Percentiles rank a stretch among this genome's conserved stretches.
Conservation (phyloP, 2,888 invertebrate species). For the Drosophila multiciliata region DNA sequence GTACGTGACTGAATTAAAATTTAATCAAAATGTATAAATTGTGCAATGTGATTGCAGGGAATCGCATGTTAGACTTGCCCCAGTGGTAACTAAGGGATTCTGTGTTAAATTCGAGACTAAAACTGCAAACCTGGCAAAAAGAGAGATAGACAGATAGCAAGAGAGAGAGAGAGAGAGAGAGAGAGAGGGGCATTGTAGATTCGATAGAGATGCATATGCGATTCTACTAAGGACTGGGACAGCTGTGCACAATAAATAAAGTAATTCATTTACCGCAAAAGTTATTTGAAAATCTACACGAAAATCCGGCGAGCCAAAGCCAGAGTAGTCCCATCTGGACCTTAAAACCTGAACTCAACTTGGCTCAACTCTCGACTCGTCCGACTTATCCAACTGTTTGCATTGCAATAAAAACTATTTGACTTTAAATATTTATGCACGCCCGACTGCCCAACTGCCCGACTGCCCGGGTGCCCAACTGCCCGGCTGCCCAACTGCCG, state of each 20-base stretch:
- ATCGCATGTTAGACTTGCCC: background rate
- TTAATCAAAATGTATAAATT: conserved; percentile 82
- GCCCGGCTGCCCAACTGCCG: background rate
- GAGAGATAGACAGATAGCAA: background rate
- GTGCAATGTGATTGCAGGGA: conserved; percentile 34
- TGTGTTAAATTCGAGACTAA: background rate
- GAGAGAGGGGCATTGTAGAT: background rate
- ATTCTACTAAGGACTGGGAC: conserved; percentile 36
- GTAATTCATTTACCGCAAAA: conserved; percentile 78
- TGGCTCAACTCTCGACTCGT: conserved; percentile 25
- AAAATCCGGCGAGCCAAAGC: conserved; percentile 44
- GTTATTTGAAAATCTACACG: conserved; percentile 72
- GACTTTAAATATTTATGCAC: conserved; percentile 74
- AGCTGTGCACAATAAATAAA: conserved; percentile 78
- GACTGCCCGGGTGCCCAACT: background rate
- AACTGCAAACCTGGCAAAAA: conserved; percentile 43
- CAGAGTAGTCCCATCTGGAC: conserved; percentile 33
- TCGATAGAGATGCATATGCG: conserved; percentile 47
- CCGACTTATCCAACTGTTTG: conserved; percentile 62
- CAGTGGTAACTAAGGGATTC: conserved; percentile 1
- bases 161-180: background rate
- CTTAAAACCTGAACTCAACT: conserved; percentile 16
- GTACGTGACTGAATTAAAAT: conserved; percentile 82
- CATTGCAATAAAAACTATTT: conserved; percentile 75
- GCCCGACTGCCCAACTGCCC: background rate